Evolutionary conservation across 2,113 vertebrate species (phyloP).

Genomic region (Galbula dea): DNA sequence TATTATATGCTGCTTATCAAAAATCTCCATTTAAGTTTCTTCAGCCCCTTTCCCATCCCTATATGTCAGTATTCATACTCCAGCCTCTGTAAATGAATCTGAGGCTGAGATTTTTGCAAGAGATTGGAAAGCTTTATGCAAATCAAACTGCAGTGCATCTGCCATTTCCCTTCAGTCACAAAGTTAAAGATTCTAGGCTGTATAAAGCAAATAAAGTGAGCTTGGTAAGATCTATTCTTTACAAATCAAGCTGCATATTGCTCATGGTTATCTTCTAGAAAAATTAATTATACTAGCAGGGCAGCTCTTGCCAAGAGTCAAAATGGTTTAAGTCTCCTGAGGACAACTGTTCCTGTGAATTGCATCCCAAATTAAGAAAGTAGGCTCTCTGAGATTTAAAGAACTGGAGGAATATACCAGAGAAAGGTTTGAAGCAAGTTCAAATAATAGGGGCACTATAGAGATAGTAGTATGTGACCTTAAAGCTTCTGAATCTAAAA

Average conservation of each 20-base stretch:
- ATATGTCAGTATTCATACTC: background rate
- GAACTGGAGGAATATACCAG: background rate
- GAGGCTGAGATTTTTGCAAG: background rate
- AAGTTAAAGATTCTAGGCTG: background rate
- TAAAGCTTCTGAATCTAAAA: background rate
- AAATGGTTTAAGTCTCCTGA: background rate
- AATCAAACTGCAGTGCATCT: background rate
- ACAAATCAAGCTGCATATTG: slow-evolving; percentile 25
- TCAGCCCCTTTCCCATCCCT: background rate
- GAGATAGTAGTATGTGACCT: accelerated
- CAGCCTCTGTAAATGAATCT: slow-evolving; percentile 29
- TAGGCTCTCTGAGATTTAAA: background rate
- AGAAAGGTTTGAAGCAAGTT: background rate
- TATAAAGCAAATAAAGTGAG: slow-evolving; percentile 8
- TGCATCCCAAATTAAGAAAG: slow-evolving; percentile 33
- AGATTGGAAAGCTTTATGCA: slow-evolving; percentile 27
- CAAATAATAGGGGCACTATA: background rate
- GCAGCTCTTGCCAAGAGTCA: slow-evolving; percentile 9
- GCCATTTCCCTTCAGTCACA: background rate
- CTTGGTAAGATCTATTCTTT: slow-evolving; percentile 4
- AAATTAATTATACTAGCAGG: slow-evolving; percentile 53
- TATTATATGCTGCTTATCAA: slow-evolving; percentile 6
- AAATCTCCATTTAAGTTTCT: background rate
- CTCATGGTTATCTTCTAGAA: slow-evolving; percentile 36
- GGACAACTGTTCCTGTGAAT: background rate